Conservation (phyloP, 2,113 vertebrate species). For the Phaethon lepturus region DNA sequence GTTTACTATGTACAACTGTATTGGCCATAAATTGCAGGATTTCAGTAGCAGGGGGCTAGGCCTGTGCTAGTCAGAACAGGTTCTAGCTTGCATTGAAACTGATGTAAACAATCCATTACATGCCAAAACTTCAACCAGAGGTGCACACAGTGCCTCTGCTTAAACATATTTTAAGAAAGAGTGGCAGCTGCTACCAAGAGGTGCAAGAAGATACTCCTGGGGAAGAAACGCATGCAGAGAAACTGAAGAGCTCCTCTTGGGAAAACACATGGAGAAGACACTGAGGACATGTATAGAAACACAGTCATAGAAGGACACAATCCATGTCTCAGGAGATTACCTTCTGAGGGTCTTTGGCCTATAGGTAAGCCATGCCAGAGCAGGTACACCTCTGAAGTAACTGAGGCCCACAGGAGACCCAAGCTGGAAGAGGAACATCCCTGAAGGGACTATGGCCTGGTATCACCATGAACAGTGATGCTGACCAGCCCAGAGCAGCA, state of each 20-base stretch:
- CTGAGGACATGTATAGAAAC: not conserved
- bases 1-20: not conserved
- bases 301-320: not conserved
- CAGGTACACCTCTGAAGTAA: not conserved
- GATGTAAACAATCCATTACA: not conserved
- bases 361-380: not conserved
- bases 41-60: not conserved
- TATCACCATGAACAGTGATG: not conserved
- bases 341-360: not conserved
- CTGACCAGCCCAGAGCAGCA: not conserved
- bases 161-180: not conserved
- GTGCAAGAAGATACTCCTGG: not conserved
- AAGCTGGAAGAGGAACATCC: not conserved
- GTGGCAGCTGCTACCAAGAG: not conserved
- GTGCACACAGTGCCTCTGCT: not conserved
- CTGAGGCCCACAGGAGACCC: not conserved
- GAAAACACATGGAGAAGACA: not conserved
- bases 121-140: not conserved
- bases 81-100: not conserved
- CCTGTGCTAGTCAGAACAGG: not conserved
- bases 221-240: not conserved
- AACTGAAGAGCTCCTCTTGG: constrained; percentile 2
- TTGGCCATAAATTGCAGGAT: not conserved
- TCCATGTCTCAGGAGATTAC: not conserved
- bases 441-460: not conserved